These are phyloP conservation scores for Drosophila guanche DNA, from an alignment of 1,140 invertebrate species.

Conservation along the genomic window DNA sequence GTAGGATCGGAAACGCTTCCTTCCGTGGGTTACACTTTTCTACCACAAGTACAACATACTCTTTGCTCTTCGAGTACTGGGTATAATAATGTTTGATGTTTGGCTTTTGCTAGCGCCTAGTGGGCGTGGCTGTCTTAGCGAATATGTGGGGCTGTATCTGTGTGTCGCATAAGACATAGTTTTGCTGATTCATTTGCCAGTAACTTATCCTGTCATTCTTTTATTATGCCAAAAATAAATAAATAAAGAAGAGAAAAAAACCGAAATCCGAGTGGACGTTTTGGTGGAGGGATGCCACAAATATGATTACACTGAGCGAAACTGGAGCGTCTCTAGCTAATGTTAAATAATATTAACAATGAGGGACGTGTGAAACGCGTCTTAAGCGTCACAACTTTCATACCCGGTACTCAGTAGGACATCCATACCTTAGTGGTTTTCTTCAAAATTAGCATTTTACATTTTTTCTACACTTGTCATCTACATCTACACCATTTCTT, in stretches of 20 bases:
- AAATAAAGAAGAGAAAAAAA: slow-evolving; percentile 46
- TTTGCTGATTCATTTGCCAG: slow-evolving; percentile 80
- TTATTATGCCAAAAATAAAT: slow-evolving; percentile 78
- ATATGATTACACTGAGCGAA: slow-evolving; percentile 51
- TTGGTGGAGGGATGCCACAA: slow-evolving; percentile 9
- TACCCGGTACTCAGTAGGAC: no score
- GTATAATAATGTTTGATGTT: slow-evolving; percentile 70
- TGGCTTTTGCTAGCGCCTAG: slow-evolving; percentile 76
- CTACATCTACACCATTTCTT: no score
- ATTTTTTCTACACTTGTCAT: no score
- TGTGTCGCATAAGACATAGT: slow-evolving; percentile 78
- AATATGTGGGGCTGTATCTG: slow-evolving; percentile 7
- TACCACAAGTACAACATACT: no score
- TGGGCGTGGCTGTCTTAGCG: slow-evolving; percentile 54
- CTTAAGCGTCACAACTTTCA: no score
- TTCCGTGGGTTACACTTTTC: no score
- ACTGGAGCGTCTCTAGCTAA: background rate
- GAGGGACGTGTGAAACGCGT: no score
- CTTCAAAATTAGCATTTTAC: no score
- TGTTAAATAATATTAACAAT: no score
- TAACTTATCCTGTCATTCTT: slow-evolving; percentile 84
- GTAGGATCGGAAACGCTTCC: no score
- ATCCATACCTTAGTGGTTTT: no score
- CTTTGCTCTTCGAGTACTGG: no score
- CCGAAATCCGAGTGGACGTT: slow-evolving; percentile 50